Evolutionary conservation across 1,140 invertebrate species (phyloP), one percentile per base, ranked within the genome.

Genomic region (Caenorhabditis latens): DNA sequence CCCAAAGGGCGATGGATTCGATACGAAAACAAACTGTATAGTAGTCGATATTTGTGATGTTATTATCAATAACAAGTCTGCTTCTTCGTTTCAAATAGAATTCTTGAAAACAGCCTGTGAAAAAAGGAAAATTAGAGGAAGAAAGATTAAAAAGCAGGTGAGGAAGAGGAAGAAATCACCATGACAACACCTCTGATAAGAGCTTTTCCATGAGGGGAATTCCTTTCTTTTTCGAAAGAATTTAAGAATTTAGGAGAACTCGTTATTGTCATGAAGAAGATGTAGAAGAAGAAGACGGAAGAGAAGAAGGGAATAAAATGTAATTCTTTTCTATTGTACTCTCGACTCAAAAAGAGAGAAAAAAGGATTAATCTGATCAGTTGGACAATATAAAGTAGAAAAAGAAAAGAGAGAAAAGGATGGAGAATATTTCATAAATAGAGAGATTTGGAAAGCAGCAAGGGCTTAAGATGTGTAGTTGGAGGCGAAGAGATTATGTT

Each of bases 331-430:
- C 46, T 79, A 21, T 50, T 79, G 71, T 42, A 50, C 71, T 79
- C 43, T 71, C 65, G 16, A 53, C 40, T 79, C n/a, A 32, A 63
- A 63, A 63, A 58, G n/a, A n/a, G n/a, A 21, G 57, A 79, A 43
- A 67, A 67, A 50, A 8, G 46, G 71, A 79, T 79, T 79, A 79
- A 79, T 79, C 71, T 53, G 46, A 79, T 79, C 71, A 79, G 46
- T 79, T n/a, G 71, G 50, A 79, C 71, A 79, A 79, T 71, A 43
- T 43, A 79, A 24, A 46, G n/a, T 32, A 55, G 50, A 83, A 48
- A 79, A 24, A 6, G 5, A 11, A 53, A 53, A 53, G 79, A 55
- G 7, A 21, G 50, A 55, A 21, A 83, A 58, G 32, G 24, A 57
- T 2, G 42, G 19, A 61, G 24, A 19, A 57, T 55, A n/a, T 58